Evolutionary conservation across 2,888 invertebrate species (phyloP).

Genomic region (Siphonodentalium dalli): DNA sequence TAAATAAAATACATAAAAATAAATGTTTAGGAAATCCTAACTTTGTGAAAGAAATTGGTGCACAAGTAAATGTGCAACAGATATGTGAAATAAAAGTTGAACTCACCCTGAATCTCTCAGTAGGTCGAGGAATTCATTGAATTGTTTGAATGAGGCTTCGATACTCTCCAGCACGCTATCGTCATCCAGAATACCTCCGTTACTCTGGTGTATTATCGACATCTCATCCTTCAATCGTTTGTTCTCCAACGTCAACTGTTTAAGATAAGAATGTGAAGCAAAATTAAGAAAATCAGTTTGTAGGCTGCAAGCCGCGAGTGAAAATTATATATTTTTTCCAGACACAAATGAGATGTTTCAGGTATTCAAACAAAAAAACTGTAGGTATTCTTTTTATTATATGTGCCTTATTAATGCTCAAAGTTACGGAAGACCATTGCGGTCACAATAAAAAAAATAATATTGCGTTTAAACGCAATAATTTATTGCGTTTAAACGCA

Average conservation of each 20-base stretch:
- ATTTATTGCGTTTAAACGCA: too few relatives aligned
- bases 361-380: too few relatives aligned
- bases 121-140: conserved; percentile 62
- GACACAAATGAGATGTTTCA: too few relatives aligned
- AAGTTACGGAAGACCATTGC: too few relatives aligned
- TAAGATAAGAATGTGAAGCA: conserved; percentile 4
- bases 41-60: background rate
- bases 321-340: too few relatives aligned
- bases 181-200: conserved; percentile 46
- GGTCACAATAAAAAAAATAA: background rate
- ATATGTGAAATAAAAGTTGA: background rate
- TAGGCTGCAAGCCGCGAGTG: too few relatives aligned
- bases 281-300: too few relatives aligned
- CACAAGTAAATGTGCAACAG: background rate
- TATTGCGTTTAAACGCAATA: too few relatives aligned
- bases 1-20: background rate
- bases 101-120: conserved; percentile 61
- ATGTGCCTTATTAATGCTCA: too few relatives aligned
- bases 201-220: conserved; percentile 29
- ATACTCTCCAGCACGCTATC: conserved; percentile 61
- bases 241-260: conserved; percentile 59
- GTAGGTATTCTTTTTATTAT: too few relatives aligned
- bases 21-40: background rate
- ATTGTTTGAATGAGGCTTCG: conserved; percentile 62
- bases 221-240: conserved; percentile 45